Base-by-base conservation (phyloP, 2,113 vertebrate species). In the Rhadina sibilatrix region DNA sequence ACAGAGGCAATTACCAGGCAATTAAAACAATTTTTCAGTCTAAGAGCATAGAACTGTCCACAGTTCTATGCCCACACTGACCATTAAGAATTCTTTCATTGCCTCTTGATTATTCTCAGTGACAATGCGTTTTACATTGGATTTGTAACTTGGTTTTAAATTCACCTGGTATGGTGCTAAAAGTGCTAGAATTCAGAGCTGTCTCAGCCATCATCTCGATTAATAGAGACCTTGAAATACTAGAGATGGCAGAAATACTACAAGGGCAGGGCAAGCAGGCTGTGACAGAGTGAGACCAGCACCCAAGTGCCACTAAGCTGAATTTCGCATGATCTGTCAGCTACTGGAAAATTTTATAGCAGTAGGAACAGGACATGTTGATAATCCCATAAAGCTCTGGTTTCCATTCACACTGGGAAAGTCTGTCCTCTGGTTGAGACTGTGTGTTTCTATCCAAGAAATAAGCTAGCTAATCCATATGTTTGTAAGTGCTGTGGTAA, bases 71-170 rank as follows among this genome's bases (percentile, higher is more conserved):
- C 7, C 25, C 0, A 0, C 14, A 11, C 5, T 89, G 64, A 40
- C 18, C 16, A 25, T 71, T 59, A 83, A 70, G 25, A 75, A 54
- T 50, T 28, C 2, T 54, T 50, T 59, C 11, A 54, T 60, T 82
- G 12, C 7, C 82, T 92, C 53, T 71, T 82, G 22, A 31, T 53
- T 87, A 31, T 90, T 90, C 27, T 49, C 52, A 37, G 25, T 75
- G 44, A 50, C 11, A 33, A 23, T 50, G 21, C 2, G 0, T 57
- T 92, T 74, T 74, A 46, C 3, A 12, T 19, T 40, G 10, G 9
- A 72, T 69, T 90, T 92, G 33, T 69, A 68, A 24, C 30, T 60
- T 85, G 10, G 22, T 71, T 93, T 87, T 57, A 64, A 72, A 87
- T 54, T 74, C 35, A 77, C 47, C 25, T 49, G 18, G 3, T 74